Evolutionary conservation across 2,797 vertebrate species (phyloP), one percentile per base, ranked within the genome.

Genomic region (Serranus cabrilla): DNA sequence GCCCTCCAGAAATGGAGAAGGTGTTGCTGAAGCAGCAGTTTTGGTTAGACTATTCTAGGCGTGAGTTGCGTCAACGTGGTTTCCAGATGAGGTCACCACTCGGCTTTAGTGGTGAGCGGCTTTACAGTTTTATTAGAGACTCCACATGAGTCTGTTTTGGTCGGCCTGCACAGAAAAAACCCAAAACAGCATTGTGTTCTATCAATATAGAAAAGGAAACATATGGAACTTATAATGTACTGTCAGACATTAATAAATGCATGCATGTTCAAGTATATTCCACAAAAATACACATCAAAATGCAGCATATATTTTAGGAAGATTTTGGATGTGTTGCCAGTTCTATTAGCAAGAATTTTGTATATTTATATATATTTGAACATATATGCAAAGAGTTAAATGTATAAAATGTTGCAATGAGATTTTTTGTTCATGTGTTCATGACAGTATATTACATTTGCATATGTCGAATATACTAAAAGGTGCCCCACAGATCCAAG

Each of bases 31-130:
- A 76, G 80, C 74, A 47, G 74, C 50, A 23, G 76, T 43, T 65
- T 42, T 66, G 68, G 90, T 90, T 89, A 87, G 73, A 80, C 25
- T 66, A 16, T 61, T 63, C 43, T 58, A 57, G 49, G 50, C 4
- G 13, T 39, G 31, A 40, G 51, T 47, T 64, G 40, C 9, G 20
- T 54, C 47, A 25, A 1, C 31, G 7, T 84, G 76, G 76, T 79
- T 82, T 85, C 64, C 65, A 71, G 57, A 78, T 89, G 88, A 92
- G 77, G 75, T 90, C 89, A 86, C 71, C 54, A 4, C 67, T 81
- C 3, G 71, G 71, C 64, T 74, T 34, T 16, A 21, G 71, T 27
- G 50, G 47, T 17, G 78, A 78, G 65, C 17, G 27, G 79, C 17
- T 82, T 74, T 71, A 66, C 16, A 65, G 71, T 74, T 65, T 64